Evolutionary conservation across 37 sponge, comb jelly and placozoan species (phyloP).

Genomic region (Aphrocallistes beatrix): DNA sequence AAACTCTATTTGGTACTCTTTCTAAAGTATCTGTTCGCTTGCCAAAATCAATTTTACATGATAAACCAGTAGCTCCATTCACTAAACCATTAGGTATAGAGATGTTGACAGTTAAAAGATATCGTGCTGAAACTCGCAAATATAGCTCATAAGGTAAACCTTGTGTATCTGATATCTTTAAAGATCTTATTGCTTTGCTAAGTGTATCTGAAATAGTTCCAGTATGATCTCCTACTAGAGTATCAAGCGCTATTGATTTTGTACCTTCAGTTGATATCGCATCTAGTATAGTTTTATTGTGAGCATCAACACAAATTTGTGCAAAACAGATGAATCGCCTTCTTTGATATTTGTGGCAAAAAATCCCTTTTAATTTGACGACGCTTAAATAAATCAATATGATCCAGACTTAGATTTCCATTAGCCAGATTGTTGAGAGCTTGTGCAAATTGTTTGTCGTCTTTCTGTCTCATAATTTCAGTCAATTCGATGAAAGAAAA

Average conservation of each 20-base stretch:
- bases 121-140: too few relatives aligned
- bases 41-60: not conserved
- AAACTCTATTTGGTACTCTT: not conserved
- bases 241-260: not conserved
- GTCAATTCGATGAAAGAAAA: not conserved
- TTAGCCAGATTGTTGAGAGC: conserved; percentile 10
- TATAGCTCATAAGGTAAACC: conserved; percentile 15
- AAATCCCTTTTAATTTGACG: not conserved
- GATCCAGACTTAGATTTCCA: not conserved
- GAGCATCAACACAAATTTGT: not conserved
- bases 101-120: too few relatives aligned
- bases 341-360: not conserved
- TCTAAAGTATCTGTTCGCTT: not conserved
- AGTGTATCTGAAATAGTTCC: not conserved
- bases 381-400: not conserved
- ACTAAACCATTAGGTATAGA: too few relatives aligned
- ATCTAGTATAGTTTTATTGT: not conserved
- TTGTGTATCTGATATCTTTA: conserved; percentile 8
- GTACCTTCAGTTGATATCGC: not conserved
- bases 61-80: not conserved
- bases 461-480: not conserved
- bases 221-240: not conserved
- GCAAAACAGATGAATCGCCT: not conserved
- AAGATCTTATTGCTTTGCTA: not conserved
- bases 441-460: not conserved